A percentile compares a stretch with the other conserved stretches of the same genome.
Evolutionary conservation across 1,140 invertebrate species (phyloP).

Genomic region (Coelopa frigida): DNA sequence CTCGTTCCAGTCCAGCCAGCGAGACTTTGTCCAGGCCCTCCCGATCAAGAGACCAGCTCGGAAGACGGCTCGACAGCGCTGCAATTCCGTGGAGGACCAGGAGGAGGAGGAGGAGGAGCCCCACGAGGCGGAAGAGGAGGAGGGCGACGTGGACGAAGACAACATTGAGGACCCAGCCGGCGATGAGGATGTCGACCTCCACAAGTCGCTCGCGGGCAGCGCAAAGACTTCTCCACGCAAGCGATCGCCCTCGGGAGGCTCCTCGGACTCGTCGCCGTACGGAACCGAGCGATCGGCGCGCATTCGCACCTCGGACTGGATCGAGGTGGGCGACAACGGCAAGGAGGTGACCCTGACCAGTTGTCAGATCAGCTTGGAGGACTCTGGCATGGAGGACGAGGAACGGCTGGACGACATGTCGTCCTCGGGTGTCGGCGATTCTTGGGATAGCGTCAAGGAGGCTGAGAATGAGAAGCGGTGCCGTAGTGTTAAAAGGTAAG

Average conservation of each 20-base stretch:
- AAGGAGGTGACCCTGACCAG: slow-evolving; percentile 40
- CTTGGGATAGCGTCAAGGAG: slow-evolving; percentile 45
- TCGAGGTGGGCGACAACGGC: slow-evolving; percentile 43
- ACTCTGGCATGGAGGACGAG: slow-evolving; percentile 43
- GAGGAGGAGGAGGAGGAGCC: no score
- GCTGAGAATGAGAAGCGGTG: slow-evolving; percentile 25
- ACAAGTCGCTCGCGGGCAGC: slow-evolving; percentile 16
- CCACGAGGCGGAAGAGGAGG: slow-evolving; percentile 24
- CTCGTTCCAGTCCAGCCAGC: background rate
- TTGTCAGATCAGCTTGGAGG: slow-evolving; percentile 43
- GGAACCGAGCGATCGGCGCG: slow-evolving; percentile 42
- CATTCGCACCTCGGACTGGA: slow-evolving; percentile 42
- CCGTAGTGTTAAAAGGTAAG: slow-evolving; percentile 39
- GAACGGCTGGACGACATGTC: slow-evolving; percentile 43
- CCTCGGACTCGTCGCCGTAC: slow-evolving; percentile 42
- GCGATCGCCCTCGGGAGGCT: slow-evolving; percentile 41
- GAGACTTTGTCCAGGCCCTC: background rate
- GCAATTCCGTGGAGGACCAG: slow-evolving; percentile 27
- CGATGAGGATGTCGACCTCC: slow-evolving; percentile 24
- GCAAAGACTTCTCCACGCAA: slow-evolving; percentile 25
- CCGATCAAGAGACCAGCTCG: no score
- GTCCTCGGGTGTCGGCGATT: slow-evolving; percentile 42
- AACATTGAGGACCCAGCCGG: slow-evolving; percentile 36
- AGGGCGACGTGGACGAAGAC: slow-evolving; percentile 39
- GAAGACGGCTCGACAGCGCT: slow-evolving; percentile 21